A percentile compares a stretch with the other conserved stretches of the same genome.
These are phyloP conservation scores for Gastrophysa polygoni DNA, from an alignment of 2,888 invertebrate genomes.

Conservation along the genomic window DNA sequence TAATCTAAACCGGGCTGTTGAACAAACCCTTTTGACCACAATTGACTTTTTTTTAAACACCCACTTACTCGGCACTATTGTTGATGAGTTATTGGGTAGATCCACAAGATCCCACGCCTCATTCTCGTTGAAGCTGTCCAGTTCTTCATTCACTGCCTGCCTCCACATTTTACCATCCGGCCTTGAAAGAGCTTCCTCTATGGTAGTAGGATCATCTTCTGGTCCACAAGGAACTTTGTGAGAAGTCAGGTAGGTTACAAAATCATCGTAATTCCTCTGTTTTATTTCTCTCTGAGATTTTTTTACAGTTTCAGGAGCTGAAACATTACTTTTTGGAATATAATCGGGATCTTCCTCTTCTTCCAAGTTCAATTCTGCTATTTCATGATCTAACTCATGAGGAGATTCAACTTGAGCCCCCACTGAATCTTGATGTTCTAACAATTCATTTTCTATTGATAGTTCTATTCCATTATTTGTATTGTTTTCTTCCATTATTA, in stretches of 20 bases:
- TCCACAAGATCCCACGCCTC: slow-evolving; percentile 25
- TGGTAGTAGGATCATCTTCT: slow-evolving; percentile 21
- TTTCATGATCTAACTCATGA: too few species aligned
- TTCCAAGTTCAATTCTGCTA: too few species aligned
- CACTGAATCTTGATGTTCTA: not conserved
- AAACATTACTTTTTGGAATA: too few species aligned
- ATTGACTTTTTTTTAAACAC: slow-evolving; percentile 40
- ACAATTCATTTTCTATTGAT: not conserved
- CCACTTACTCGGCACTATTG: slow-evolving; percentile 44
- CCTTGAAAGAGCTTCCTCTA: slow-evolving; percentile 25
- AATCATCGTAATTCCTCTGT: too few species aligned
- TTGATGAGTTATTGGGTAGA: too few species aligned
- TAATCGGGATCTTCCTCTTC: too few species aligned
- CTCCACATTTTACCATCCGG: slow-evolving; percentile 24
- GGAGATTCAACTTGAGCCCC: not conserved
- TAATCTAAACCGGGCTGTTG: slow-evolving; percentile 34
- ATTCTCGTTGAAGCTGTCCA: slow-evolving; percentile 30
- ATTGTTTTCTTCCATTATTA: not conserved
- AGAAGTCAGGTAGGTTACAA: not conserved
- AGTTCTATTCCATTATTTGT: too few species aligned
- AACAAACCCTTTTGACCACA: slow-evolving; percentile 35
- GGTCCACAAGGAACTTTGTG: not conserved
- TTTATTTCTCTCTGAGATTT: too few species aligned
- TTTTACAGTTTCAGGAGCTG: too few species aligned
- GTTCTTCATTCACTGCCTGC: slow-evolving; percentile 26